phyloP scores from a whole-genome alignment of 2,797 vertebrate species.

The Ctenosaura bakeri region DNA sequence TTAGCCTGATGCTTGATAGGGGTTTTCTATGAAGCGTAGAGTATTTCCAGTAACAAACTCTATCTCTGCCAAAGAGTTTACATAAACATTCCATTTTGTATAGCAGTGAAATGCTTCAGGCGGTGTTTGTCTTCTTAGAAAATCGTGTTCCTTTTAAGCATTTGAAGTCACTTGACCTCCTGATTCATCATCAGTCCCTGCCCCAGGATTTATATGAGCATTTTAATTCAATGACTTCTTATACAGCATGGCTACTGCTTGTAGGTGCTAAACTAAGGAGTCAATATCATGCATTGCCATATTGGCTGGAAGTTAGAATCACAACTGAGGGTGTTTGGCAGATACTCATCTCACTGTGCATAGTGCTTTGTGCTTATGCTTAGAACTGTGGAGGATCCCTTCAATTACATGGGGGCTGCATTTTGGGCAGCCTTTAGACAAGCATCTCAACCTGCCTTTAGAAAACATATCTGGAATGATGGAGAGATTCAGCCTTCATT shows the following conservation, averaged over 20 bases:
- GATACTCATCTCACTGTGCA: neutral
- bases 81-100: neutral
- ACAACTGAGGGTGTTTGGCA: neutral
- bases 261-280: neutral
- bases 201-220: conserved; percentile 15
- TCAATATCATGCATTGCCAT: neutral
- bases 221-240: conserved; percentile 22
- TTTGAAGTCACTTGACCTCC: conserved; percentile 13
- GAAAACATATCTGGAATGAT: neutral
- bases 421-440: neutral
- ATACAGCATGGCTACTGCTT: conserved; percentile 9
- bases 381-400: neutral
- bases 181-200: neutral
- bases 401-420: neutral
- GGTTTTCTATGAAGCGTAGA: conserved; percentile 3
- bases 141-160: conserved; percentile 13
- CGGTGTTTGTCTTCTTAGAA: conserved; percentile 28
- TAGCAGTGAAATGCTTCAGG: conserved; percentile 25
- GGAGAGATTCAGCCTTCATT: neutral
- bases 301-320: neutral
- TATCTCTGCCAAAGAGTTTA: neutral
- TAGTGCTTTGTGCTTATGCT: neutral
- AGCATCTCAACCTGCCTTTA: neutral
- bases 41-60: neutral
- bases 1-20: neutral